These are phyloP conservation scores for Neotragus moschatus DNA, from an alignment of 2,113 vertebrate genomes.

Conservation along the genomic window DNA sequence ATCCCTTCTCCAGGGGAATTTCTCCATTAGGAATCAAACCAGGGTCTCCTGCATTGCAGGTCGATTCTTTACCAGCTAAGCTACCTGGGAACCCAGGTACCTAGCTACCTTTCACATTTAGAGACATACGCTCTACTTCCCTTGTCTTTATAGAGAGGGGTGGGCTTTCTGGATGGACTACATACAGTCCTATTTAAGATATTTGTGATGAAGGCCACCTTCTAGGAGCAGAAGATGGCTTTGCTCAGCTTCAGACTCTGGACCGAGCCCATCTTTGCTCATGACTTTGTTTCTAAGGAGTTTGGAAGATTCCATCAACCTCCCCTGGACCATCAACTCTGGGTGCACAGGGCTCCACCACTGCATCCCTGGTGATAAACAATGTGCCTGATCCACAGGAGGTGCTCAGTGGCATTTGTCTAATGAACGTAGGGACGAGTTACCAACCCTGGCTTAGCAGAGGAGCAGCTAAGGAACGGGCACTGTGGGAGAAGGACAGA, in stretches of 20 bases:
- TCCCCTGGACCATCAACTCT: neutral
- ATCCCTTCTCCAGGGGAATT: neutral
- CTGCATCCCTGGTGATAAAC: neutral
- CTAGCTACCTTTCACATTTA: neutral
- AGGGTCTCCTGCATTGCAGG: neutral
- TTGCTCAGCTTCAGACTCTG: neutral
- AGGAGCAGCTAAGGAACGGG: neutral
- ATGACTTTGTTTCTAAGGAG: neutral
- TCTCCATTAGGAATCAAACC: neutral
- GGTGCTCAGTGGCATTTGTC: neutral
- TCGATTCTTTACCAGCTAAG: neutral
- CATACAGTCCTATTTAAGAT: neutral
- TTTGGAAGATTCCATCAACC: neutral
- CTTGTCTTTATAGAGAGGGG: neutral
- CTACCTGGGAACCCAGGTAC: neutral
- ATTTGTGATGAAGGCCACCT: neutral
- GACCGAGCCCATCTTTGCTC: neutral
- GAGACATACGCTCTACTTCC: neutral
- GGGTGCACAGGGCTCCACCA: too few relatives aligned
- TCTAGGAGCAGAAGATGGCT: neutral
- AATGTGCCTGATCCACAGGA: neutral
- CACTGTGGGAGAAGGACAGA: neutral
- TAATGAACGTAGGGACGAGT: neutral
- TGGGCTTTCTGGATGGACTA: neutral
- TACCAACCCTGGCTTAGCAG: neutral